Conservation (phyloP, 2,113 vertebrate species). For the Phyllostomus discolor region DNA sequence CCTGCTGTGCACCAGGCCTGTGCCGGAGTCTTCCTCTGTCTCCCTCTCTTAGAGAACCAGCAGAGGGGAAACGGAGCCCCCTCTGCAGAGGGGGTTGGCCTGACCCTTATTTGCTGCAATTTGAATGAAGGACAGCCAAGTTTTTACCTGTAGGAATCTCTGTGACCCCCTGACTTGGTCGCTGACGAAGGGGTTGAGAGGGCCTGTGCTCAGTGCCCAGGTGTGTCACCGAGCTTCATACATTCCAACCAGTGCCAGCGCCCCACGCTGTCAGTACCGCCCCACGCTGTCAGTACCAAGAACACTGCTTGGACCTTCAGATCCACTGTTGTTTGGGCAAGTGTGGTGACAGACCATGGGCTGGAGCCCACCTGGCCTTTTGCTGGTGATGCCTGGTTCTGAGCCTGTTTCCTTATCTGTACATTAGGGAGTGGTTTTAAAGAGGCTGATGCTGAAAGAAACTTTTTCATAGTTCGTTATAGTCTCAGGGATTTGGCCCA, state of each 20-base stretch:
- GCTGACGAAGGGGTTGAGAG: not conserved
- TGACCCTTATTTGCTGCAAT: not conserved
- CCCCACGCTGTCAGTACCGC: rapidly evolving
- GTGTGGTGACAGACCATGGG: not conserved
- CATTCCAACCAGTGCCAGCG: rapidly evolving
- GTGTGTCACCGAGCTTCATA: not conserved
- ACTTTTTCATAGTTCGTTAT: rapidly evolving
- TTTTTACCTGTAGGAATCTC: not conserved
- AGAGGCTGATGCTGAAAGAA: not conserved
- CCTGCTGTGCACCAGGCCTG: not conserved
- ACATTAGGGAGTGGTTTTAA: not conserved
- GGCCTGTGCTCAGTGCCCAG: not conserved
- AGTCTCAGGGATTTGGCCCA: not conserved
- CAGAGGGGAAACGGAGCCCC: not conserved
- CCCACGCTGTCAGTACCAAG: not conserved
- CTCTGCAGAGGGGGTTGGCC: not conserved
- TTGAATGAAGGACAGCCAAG: not conserved
- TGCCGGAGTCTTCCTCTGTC: not conserved
- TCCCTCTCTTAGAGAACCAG: not conserved
- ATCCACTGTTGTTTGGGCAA: rapidly evolving
- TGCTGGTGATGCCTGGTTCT: not conserved
- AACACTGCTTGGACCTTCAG: not conserved
- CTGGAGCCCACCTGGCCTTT: rapidly evolving
- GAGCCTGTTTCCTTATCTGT: not conserved
- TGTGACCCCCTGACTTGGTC: not conserved